Evolutionary conservation across 2,797 vertebrate genomes (phyloP), one percentile per base, ranked within the genome.

Genomic region (Okamejei kenojei): DNA sequence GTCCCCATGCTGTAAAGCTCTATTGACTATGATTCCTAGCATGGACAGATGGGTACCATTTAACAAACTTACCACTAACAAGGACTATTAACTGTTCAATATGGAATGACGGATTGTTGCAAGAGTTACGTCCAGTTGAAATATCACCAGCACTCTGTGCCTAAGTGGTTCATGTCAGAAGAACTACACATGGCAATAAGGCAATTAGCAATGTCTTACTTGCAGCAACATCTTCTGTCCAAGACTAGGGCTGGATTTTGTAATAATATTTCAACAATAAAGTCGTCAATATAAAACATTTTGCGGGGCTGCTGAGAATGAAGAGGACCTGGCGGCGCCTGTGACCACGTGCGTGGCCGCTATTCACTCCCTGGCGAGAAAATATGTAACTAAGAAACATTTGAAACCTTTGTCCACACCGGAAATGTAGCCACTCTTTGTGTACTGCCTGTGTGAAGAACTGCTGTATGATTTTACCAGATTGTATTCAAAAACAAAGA

Each of bases 161-260:
- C 82, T 61, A 86, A 63, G 26, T 86, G 54, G 54, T n/a, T 86
- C 29, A n/a, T 63, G 82, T 86, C 58, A 86, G 82, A 86, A 26
- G 29, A 26, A 54, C 54, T 61, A n/a, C 54, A n/a, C 26, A 17
- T 54, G 82, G 26, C 58, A 63, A 86, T 26, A n/a, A 17, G 82
- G 82, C 54, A 86, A 63, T 63, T n/a, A 86, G 54, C 58, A n/a
- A 86, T 13, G 10, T 61, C 61, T 13, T 86, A 86, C 29, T 86
- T 63, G 26, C 61, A 63, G 7, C 82, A 63, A 15, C 58, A 17
- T 61, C 15, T n/a, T 86, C 54, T 17, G 26, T 26, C 82, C 58
- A 63, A 63, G 58, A 63, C 61, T n/a, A 17, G 10, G 15, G 58
- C 2, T 86, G n/a, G 82, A 68, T 15, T 68, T 15, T 68, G 13